A percentile compares a stretch with the other conserved stretches of the same genome.
phyloP scores from a whole-genome alignment of 2,797 vertebrate species.

The Miopithecus talapoin region DNA sequence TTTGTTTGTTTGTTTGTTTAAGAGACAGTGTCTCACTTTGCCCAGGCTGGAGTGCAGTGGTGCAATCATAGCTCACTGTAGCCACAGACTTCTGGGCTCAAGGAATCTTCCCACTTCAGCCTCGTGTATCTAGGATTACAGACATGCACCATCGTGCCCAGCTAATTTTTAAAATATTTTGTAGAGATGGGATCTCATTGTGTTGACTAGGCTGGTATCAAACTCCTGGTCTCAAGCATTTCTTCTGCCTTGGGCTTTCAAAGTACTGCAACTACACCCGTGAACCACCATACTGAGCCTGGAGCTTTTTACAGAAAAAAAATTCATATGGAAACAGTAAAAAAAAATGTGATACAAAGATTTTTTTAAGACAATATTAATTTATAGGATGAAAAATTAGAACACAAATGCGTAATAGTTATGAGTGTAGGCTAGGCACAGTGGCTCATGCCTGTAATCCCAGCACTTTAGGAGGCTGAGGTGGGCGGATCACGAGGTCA shows the following conservation, averaged over 20 bases:
- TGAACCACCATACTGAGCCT: background rate
- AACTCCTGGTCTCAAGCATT: background rate
- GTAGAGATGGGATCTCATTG: background rate
- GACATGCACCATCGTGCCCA: background rate
- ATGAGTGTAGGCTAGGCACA: background rate
- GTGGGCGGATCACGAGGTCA: too few relatives aligned
- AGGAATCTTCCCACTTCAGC: background rate
- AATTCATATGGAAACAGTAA: background rate
- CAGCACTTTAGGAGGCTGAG: too few relatives aligned
- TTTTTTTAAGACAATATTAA: background rate
- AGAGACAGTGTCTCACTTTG: background rate
- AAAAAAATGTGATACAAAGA: slow-evolving; percentile 2
- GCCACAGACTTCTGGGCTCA: background rate
- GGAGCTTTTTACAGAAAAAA: slow-evolving; percentile 14
- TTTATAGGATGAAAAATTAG: slow-evolving; percentile 7
- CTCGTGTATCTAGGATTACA: background rate
- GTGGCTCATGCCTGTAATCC: too few relatives aligned
- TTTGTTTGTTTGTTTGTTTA: background rate
- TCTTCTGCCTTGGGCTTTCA: background rate
- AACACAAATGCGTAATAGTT: background rate
- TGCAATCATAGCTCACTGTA: background rate
- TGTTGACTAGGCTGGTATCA: background rate
- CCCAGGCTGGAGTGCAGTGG: background rate
- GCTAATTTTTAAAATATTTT: background rate
- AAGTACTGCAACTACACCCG: background rate